Conservation (phyloP, 2,888 invertebrate species). For the Coelogynopora nodosa region DNA sequence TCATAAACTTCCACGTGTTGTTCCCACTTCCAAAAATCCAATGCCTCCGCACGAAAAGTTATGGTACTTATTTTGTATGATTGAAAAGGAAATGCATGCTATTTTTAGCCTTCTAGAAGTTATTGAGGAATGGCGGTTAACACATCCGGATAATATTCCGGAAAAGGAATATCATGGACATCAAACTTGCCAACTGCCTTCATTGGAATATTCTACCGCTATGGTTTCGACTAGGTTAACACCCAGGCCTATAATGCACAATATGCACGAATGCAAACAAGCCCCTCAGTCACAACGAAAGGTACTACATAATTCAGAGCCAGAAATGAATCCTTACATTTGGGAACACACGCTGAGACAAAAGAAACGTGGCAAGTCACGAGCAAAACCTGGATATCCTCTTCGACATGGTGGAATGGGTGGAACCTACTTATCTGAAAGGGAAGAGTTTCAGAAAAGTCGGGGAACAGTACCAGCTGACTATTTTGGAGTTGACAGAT, state of each 20-base stretch:
- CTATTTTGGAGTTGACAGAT: background rate
- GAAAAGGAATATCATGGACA: background rate
- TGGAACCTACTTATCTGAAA: conserved; percentile 1
- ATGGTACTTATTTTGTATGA: conserved; percentile 31
- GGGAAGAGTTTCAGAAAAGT: background rate
- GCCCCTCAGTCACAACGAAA: background rate
- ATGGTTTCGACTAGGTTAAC: background rate
- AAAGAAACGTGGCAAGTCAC: background rate
- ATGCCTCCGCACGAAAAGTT: conserved; percentile 37
- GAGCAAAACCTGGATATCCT: background rate
- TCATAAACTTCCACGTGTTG: conserved; percentile 14
- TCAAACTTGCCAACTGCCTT: background rate
- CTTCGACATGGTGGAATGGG: background rate
- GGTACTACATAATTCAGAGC: background rate
- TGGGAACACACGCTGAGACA: conserved; percentile 35
- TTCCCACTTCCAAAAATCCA: background rate
- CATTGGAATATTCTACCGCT: background rate
- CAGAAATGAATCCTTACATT: conserved; percentile 4
- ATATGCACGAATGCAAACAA: background rate
- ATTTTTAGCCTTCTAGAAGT: conserved; percentile 16
- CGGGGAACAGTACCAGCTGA: background rate
- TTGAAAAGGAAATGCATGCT: conserved; percentile 18
- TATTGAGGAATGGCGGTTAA: conserved; percentile 16
- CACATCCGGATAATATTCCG: background rate
- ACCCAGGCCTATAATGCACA: background rate